Percentiles rank a stretch among this genome's conserved stretches.
These are phyloP conservation scores for Lamproptera curius DNA, from an alignment of 2,888 invertebrate species.

Conservation along the genomic window DNA sequence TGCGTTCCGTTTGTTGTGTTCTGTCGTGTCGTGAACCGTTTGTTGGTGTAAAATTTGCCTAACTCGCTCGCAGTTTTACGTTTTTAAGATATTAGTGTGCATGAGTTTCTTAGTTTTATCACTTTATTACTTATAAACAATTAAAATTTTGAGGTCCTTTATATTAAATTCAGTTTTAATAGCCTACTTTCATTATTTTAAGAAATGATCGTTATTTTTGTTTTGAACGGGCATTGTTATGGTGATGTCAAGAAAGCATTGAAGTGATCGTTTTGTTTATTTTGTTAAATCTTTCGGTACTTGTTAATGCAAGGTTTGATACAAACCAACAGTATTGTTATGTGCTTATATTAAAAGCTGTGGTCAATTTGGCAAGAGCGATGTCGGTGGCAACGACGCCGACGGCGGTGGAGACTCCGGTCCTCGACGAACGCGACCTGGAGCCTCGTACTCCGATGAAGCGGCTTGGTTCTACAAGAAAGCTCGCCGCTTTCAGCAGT, in stretches of 20 bases:
- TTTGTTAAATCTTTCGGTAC: not conserved
- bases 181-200: not conserved
- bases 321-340: no score
- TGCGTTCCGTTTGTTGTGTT: not conserved
- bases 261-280: not conserved
- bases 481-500: slow-evolving; percentile 88
- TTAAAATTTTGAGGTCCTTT: no score
- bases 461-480: slow-evolving; percentile 88
- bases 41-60: not conserved
- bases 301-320: no score
- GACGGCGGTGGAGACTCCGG: slow-evolving; percentile 79
- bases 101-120: no score
- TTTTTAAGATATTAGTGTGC: no score
- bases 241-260: not conserved
- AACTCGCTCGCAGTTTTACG: no score
- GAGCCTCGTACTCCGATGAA: slow-evolving; percentile 89
- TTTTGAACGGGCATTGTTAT: not conserved
- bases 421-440: slow-evolving; percentile 85
- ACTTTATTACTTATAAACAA: no score
- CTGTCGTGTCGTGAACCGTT: not conserved
- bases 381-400: slow-evolving; percentile 80
- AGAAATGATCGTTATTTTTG: slow-evolving; percentile 6
- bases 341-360: slow-evolving; percentile 21
- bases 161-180: no score
- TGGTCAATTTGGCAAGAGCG: slow-evolving; percentile 21